These are phyloP conservation scores for Hipparchia sbordonii DNA, from an alignment of 2,888 invertebrate genomes.

Conservation along the genomic window DNA sequence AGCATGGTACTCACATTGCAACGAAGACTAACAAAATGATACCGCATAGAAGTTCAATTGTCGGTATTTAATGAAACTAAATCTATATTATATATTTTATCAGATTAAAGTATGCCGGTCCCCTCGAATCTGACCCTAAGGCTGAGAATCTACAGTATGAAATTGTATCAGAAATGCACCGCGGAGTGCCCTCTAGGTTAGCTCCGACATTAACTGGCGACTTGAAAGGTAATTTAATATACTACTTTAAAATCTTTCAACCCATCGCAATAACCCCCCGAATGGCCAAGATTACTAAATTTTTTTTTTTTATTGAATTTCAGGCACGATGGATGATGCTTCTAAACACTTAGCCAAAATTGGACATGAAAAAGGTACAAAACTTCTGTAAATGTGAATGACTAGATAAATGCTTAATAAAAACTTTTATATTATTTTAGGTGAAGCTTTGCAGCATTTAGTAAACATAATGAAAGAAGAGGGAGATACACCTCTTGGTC, in stretches of 20 bases:
- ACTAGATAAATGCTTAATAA: background rate
- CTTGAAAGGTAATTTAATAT: constrained; percentile 47
- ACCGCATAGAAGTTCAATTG: background rate
- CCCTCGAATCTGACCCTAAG: constrained; percentile 49
- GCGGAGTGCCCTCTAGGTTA: constrained; percentile 52
- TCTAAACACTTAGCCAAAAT: constrained; percentile 59
- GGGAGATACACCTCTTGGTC: constrained; percentile 52
- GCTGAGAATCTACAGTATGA: constrained; percentile 47
- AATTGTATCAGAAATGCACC: constrained; percentile 55
- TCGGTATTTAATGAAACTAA: background rate
- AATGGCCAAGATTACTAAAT: background rate
- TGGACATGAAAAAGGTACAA: constrained; percentile 59
- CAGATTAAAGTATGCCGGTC: constrained; percentile 56
- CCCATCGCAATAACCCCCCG: too few relatives aligned
- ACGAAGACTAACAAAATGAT: background rate
- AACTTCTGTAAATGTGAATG: background rate
- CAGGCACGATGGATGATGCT: constrained; percentile 57
- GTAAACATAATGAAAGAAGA: constrained; percentile 58
- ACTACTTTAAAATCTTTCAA: background rate
- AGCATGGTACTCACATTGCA: background rate
- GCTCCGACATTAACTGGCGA: constrained; percentile 50
- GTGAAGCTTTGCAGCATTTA: constrained; percentile 58
- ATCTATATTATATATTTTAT: background rate
- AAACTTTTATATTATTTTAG: constrained; percentile 42
- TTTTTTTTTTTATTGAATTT: constrained; percentile 27